phyloP scores from a whole-genome alignment of 1,140 invertebrate genomes.

The Heliothis virescens region DNA sequence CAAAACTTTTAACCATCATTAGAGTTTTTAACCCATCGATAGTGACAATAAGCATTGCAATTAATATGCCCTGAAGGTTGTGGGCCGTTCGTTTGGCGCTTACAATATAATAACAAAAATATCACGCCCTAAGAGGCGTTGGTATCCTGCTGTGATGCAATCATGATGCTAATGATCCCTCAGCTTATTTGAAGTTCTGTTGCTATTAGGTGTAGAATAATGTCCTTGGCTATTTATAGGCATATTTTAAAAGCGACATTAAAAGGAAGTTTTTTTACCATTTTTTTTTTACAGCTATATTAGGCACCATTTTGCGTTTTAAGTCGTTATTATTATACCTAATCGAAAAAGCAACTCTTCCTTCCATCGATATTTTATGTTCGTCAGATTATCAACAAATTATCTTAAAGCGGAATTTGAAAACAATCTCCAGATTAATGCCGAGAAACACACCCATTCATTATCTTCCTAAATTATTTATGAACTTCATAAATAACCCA shows the following conservation, averaged over 20 bases:
- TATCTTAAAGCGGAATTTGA: constrained; percentile 5
- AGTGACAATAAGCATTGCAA: not conserved
- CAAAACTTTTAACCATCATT: not conserved
- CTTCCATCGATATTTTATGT: no score
- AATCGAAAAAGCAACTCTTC: no score
- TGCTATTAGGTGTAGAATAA: not conserved
- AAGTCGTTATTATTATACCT: no score
- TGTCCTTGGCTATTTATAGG: not conserved
- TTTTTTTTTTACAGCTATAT: no score
- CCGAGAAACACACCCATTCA: constrained; percentile 38
- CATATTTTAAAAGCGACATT: no score
- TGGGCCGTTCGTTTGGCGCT: constrained; percentile 64
- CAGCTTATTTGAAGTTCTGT: not conserved
- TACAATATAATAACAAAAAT: constrained; percentile 60
- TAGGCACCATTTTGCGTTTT: no score
- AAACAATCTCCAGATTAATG: constrained; percentile 15
- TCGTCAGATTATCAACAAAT: not conserved
- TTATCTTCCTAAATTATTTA: constrained; percentile 53
- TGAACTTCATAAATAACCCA: constrained; percentile 49
- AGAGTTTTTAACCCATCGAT: not conserved
- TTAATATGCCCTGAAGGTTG: constrained; percentile 45
- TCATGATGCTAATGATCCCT: constrained; percentile 51
- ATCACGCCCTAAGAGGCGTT: constrained; percentile 52
- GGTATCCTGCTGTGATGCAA: constrained; percentile 56
- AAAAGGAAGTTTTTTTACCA: no score